A percentile compares a stretch with the other conserved stretches of the same genome.
These are phyloP conservation scores for Arge pagana DNA, from an alignment of 2,888 invertebrate genomes.

Conservation along the genomic window DNA sequence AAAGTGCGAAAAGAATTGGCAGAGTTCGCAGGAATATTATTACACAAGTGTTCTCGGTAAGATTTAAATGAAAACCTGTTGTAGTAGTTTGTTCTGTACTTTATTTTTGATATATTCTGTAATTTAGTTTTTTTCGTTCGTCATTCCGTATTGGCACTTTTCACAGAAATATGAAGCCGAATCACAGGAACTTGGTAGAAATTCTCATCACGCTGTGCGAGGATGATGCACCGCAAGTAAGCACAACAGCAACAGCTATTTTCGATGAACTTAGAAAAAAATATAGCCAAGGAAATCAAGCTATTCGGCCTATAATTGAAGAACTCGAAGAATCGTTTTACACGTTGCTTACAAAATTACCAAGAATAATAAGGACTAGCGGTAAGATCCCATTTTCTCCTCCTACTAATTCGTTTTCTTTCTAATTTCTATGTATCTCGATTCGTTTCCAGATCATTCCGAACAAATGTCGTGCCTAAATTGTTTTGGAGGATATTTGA, in stretches of 20 bases:
- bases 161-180: conserved; percentile 68
- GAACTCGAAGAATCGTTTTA: conserved; percentile 67
- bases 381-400: conserved; percentile 34
- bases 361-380: conserved; percentile 65
- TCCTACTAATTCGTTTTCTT: conserved; percentile 1
- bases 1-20: conserved; percentile 69
- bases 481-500: conserved; percentile 71
- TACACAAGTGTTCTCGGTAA: conserved; percentile 66
- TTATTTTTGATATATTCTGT: conserved; percentile 1
- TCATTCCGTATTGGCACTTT: conserved; percentile 24
- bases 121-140: conserved; percentile 33
- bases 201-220: conserved; percentile 70
- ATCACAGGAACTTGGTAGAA: conserved; percentile 68
- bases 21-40: conserved; percentile 63
- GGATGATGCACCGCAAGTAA: conserved; percentile 66
- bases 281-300: conserved; percentile 48
- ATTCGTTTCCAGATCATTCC: conserved; percentile 59
- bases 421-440: not conserved
- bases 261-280: conserved; percentile 57
- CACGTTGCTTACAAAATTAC: conserved; percentile 64
- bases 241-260: conserved; percentile 52
- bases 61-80: conserved; percentile 28
- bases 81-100: conserved; percentile 23
- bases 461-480: conserved; percentile 68
- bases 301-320: conserved; percentile 60